Base-by-base conservation (phyloP, 2,797 vertebrate genomes). In the Synaphobranchus kaupii region DNA sequence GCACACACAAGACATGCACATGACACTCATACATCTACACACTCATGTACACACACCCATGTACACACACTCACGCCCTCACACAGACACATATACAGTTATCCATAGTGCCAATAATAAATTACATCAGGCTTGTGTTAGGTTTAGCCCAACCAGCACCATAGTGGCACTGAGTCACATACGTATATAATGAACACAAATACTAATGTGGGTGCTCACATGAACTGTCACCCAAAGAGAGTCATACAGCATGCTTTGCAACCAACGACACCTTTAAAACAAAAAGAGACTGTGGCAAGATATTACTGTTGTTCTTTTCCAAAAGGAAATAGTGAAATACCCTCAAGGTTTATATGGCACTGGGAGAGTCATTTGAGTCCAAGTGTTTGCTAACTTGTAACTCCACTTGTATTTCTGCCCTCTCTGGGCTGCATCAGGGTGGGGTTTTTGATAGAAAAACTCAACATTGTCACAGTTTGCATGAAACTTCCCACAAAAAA, bases 121-220 rank as follows among this genome's bases (percentile, higher is more conserved):
- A 44, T 20, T 2, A 12, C 31, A 66, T 87, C n/a, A 47, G 63
- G 15, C 4, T 84, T 87, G 86, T 60, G 44, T 76, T 20, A n/a
- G 78, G 73, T 83, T 82, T 86, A 88, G 87, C 86, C 90, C 3
- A 6, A 90, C 85, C 88, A 87, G 81, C 87, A 88, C 81, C 56
- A 28, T 68, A 73, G 83, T 85, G 28, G 12, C 80, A 34, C n/a
- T 82, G 90, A 90, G 85, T 91, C 88, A 87, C 91, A 92, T 84
- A 88, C 58, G 60, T 84, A 88, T 76, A 84, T 88, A 89, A 68
- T 80, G 54, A 89, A 87, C 56, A 90, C 85, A 89, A 56, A 73
- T 39, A 22, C 22, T 73, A 84, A 92, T 85, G 84, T 68, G 47
- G 81, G n/a, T 12, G 78, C 84, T 90, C 87, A 86, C 90, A 89